Evolutionary conservation across 2,888 invertebrate genomes (phyloP), one percentile per base, ranked within the genome.

Genomic region (Microctonus aethiopoides): DNA sequence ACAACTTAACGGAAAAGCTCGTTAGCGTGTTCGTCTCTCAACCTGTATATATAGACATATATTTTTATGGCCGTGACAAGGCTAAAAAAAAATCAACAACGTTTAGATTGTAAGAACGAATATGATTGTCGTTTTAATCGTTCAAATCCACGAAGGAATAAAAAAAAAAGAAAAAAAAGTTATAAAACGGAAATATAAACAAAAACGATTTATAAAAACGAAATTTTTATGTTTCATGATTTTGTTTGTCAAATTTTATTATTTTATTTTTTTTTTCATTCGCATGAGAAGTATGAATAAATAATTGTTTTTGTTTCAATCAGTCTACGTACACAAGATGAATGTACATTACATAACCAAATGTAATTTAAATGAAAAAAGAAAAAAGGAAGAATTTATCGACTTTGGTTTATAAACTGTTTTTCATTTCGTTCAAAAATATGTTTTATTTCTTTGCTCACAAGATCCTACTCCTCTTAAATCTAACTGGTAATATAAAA

Each of bases 61-160:
- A 86, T 86, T 86, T 86, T 85, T 85, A 84, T 85, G 83, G 84
- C 84, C 83, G 83, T 83, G 80, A 83, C 82, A 81, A 84, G 80
- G 79, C 81, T 83, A 81, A 81, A 16, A 16, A 16, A 46, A 39
- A 16, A 57, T n/a, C 16, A 29, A 32, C n/a, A 79, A 80, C 79
- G 81, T 80, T 79, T 84, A 85, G 82, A 82, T 85, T 82, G 81
- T 83, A 83, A 81, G 79, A 80, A 78, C 75, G 79, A 77, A 74
- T 77, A 80, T 76, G 76, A 81, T 74, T 75, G 77, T 76, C 76
- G 76, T 77, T 77, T 76, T 34, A 64, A 79, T 67, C 75, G 78
- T 81, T 77, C 16, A 46, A 46, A 81, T 79, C 79, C 79, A 80
- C 80, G 79, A 79, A 78, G 71, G 72, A 65, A 67, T 65, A 71